Evolutionary conservation across 2,888 invertebrate species (phyloP).

Genomic region (Terebella lapidaria): DNA sequence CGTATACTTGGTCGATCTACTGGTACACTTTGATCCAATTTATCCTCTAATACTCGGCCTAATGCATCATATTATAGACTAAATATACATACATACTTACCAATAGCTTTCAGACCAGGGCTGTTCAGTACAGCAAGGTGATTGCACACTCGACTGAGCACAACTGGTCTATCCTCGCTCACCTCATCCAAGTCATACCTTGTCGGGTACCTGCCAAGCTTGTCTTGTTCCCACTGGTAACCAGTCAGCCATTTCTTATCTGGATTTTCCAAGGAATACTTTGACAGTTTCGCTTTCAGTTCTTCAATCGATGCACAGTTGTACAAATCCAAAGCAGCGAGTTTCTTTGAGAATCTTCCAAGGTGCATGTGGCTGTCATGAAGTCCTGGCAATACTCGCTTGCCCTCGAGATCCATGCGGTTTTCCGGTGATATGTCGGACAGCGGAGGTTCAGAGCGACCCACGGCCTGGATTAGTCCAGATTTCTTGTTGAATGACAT

Average conservation of each 20-base stretch:
- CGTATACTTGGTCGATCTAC: too few relatives aligned
- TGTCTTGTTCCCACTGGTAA: constrained; percentile 21
- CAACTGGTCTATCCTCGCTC: constrained; percentile 20
- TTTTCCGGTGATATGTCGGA: background rate
- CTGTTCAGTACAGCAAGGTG: constrained; percentile 21
- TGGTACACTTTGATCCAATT: too few relatives aligned
- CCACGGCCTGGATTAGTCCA: background rate
- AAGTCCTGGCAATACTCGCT: constrained; percentile 9
- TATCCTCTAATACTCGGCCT: too few relatives aligned
- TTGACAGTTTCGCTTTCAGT: constrained; percentile 7
- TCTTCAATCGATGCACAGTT: constrained; percentile 13
- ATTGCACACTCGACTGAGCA: constrained; percentile 16
- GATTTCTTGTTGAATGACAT: background rate
- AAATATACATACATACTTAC: too few relatives aligned
- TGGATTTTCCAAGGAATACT: constrained; percentile 5
- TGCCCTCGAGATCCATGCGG: background rate
- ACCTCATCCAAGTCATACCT: constrained; percentile 22
- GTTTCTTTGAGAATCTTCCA: constrained; percentile 4
- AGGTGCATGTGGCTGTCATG: constrained; percentile 26
- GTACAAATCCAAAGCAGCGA: background rate
- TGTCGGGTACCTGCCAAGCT: constrained; percentile 21
- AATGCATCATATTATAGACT: too few relatives aligned
- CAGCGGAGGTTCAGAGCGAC: background rate
- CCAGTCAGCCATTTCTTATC: constrained; percentile 15
- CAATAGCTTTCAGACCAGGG: constrained; percentile 15